These are phyloP conservation scores for Antennarius maculatus DNA, from an alignment of 2,797 vertebrate species.

Conservation along the genomic window DNA sequence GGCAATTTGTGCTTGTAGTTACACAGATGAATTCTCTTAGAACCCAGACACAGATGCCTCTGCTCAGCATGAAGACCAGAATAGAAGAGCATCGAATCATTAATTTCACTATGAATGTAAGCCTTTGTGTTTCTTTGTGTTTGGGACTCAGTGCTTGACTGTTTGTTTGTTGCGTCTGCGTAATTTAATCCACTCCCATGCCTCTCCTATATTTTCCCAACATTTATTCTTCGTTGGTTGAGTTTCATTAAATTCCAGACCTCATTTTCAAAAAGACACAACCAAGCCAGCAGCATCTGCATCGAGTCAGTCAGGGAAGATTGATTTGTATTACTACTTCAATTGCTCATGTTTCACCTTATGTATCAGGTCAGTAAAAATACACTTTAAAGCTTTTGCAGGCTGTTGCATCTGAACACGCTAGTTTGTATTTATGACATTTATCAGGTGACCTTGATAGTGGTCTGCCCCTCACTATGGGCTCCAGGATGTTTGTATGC, in stretches of 20 bases:
- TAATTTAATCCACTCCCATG: background rate
- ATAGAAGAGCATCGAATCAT: conserved; percentile 31
- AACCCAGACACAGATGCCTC: conserved; percentile 37
- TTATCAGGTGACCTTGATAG: no score
- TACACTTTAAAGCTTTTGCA: no score
- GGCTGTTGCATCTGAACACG: no score
- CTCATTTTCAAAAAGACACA: conserved; percentile 1
- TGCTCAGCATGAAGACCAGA: conserved; percentile 41
- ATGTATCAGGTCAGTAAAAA: no score
- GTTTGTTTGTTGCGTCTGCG: conserved; percentile 1
- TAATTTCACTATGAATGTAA: conserved; percentile 8
- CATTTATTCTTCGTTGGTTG: background rate
- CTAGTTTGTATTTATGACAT: no score
- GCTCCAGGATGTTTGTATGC: no score
- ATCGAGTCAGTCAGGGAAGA: no score
- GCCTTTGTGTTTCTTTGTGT: conserved; percentile 12
- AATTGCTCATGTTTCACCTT: no score
- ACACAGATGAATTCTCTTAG: conserved; percentile 39
- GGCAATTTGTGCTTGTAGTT: conserved; percentile 39
- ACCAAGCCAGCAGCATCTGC: background rate
- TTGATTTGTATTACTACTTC: no score
- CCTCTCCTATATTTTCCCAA: conserved; percentile 2
- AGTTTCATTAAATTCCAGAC: conserved; percentile 15
- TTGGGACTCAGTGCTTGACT: background rate
- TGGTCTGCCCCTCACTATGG: no score